Evolutionary conservation across 1,140 invertebrate genomes (phyloP).

Genomic region (Microplitis mediator): DNA sequence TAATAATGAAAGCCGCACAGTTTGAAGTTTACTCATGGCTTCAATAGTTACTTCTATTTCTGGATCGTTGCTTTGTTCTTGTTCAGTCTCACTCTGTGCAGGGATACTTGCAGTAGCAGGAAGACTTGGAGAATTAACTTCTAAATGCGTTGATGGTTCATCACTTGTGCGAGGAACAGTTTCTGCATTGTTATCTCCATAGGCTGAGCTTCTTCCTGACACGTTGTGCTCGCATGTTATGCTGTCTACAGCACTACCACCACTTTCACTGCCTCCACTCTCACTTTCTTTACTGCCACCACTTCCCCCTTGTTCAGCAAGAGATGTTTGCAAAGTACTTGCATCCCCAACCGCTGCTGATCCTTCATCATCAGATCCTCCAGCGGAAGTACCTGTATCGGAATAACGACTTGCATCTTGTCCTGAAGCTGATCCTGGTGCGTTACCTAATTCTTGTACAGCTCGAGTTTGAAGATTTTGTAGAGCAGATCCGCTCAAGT

Average conservation of each 20-base stretch:
- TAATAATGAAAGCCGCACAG: slow-evolving; percentile 65
- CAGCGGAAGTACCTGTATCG: slow-evolving; percentile 81
- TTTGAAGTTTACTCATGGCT: slow-evolving; percentile 57
- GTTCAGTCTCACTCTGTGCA: slow-evolving; percentile 53
- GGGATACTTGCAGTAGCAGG: slow-evolving; percentile 59
- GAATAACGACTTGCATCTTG: slow-evolving; percentile 67
- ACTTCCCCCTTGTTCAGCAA: slow-evolving; percentile 81
- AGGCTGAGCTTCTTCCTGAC: slow-evolving; percentile 87
- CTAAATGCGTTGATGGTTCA: slow-evolving; percentile 54
- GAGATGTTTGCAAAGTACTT: slow-evolving; percentile 87
- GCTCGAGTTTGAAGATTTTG: slow-evolving; percentile 60
- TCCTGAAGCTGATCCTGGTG: slow-evolving; percentile 52
- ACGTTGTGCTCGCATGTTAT: slow-evolving; percentile 85
- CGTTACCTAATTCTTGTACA: slow-evolving; percentile 31
- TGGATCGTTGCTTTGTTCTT: slow-evolving; percentile 45
- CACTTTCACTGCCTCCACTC: slow-evolving; percentile 84
- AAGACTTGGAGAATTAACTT: slow-evolving; percentile 65
- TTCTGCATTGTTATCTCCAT: slow-evolving; percentile 73
- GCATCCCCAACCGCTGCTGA: slow-evolving; percentile 92
- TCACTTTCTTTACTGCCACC: slow-evolving; percentile 76
- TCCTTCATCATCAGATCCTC: slow-evolving; percentile 92
- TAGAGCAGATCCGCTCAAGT: slow-evolving; percentile 60
- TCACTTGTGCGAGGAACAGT: slow-evolving; percentile 57
- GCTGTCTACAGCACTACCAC: slow-evolving; percentile 87
- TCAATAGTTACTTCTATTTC: slow-evolving; percentile 53